Evolutionary conservation across 2,888 invertebrate species (phyloP).

Genomic region (Cephonodes hylas): DNA sequence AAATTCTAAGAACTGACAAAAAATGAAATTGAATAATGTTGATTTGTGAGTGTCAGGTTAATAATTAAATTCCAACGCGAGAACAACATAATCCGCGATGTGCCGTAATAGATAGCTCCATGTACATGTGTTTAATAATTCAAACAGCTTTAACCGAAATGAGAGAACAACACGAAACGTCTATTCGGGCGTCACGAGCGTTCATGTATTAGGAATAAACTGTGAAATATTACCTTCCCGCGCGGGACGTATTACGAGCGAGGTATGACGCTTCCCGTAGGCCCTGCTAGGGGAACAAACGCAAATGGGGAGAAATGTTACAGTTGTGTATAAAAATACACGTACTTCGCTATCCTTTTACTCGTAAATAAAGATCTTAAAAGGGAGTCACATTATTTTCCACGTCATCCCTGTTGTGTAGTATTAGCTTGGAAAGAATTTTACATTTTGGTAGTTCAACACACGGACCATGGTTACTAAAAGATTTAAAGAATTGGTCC

Average conservation of each 20-base stretch:
- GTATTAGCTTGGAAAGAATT: neutral
- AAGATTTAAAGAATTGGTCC: no score
- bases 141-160: constrained; percentile 53
- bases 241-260: constrained; percentile 27
- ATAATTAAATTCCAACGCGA: neutral
- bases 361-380: neutral
- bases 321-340: constrained; percentile 22
- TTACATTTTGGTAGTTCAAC: no score
- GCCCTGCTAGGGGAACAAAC: constrained; percentile 1
- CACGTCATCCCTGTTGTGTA: neutral
- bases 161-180: constrained; percentile 50
- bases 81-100: constrained; percentile 12
- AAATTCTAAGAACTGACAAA: no score
- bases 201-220: constrained; percentile 54
- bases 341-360: neutral
- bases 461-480: no score
- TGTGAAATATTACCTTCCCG: constrained; percentile 53
- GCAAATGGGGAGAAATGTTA: constrained; percentile 24
- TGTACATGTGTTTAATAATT: constrained; percentile 50
- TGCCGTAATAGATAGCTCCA: constrained; percentile 15
- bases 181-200: constrained; percentile 44
- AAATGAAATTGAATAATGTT: no score
- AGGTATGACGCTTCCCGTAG: constrained; percentile 28
- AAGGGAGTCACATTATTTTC: neutral
- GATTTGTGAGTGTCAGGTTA: no score